phyloP scores from a whole-genome alignment of 2,797 vertebrate genomes.

The Paratrypauchen microcephalus region DNA sequence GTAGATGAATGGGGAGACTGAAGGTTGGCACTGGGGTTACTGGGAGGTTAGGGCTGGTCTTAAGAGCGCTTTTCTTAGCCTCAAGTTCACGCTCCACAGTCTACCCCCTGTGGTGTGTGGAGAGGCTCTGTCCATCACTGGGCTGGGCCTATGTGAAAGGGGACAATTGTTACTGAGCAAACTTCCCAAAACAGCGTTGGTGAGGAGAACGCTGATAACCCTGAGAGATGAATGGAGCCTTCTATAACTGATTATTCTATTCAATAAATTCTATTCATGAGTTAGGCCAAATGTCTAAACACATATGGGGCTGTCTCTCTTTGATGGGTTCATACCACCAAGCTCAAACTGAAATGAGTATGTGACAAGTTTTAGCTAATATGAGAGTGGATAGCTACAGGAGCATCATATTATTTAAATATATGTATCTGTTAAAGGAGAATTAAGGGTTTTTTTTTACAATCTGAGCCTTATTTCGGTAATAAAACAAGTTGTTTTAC shows the following conservation, averaged over 20 bases:
- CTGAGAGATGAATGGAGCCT: conserved; percentile 9
- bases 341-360: background rate
- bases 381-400: background rate
- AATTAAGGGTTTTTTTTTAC: too few species aligned
- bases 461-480: too few species aligned
- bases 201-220: conserved; percentile 34
- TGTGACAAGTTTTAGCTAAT: background rate
- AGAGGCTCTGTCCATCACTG: conserved; percentile 48
- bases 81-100: conserved; percentile 39
- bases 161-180: conserved; percentile 47
- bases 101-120: conserved; percentile 52
- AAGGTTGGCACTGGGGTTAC: conserved; percentile 1
- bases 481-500: too few species aligned
- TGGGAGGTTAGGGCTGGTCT: conserved; percentile 9
- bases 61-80: conserved; percentile 51
- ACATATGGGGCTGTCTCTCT: conserved; percentile 3
- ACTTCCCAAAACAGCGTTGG: conserved; percentile 40
- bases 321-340: conserved; percentile 4
- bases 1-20: conserved; percentile 8
- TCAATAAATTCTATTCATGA: conserved; percentile 10
- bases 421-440: background rate
- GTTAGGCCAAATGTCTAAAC: conserved; percentile 8
- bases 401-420: too few species aligned
- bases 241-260: conserved; percentile 13
- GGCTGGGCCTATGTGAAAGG: conserved; percentile 29